Base-by-base conservation (phyloP, 1,140 invertebrate genomes). In the Cydia splendana region DNA sequence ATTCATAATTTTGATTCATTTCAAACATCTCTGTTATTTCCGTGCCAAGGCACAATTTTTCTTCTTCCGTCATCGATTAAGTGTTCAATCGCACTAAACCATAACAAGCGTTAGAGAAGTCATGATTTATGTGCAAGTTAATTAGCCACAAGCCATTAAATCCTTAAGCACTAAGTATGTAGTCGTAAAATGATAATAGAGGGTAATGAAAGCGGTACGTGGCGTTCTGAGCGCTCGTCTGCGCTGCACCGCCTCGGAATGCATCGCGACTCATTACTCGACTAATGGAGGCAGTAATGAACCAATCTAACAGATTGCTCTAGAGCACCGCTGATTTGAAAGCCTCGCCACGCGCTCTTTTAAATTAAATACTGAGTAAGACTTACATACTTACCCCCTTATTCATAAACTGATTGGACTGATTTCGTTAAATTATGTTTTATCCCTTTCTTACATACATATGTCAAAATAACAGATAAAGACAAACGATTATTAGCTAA, bases 251-350 rank as follows among this genome's bases (percentile, higher is more conserved):
- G 75, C 74, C 81, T 80, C 87, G 84, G 79, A 86, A 86, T 91
- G 89, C 89, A 93, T 87, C 88, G 90, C 91, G 90, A 90, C 89
- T 93, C 90, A 93, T 93, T 93, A 93, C 91, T 93, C 80, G 87
- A 86, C 90, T 93, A 93, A 93, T 92, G 90, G 88, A 89, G 85
- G 84, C 85, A 84, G 84, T 91, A 92, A 92, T 92, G 91, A 93
- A 91, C 90, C 91, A 93, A 93, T 92, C 91, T 92, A 93, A 91
- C 89, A 90, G 90, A 92, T 92, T 93, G 90, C 91, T 87, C 88
- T 91, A 86, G 85, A 91, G 84, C 80, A 86, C 84, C 82, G 82
- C 85, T 90, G 88, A 91, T 93, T 91, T 90, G 86, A 91, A 91
- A 92, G 87, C 88, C 79, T 79, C 77, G 77, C 81, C 75, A 84